These are phyloP conservation scores for Ptiloglossa arizonensis DNA, from an alignment of 1,140 invertebrate species.

Conservation along the genomic window DNA sequence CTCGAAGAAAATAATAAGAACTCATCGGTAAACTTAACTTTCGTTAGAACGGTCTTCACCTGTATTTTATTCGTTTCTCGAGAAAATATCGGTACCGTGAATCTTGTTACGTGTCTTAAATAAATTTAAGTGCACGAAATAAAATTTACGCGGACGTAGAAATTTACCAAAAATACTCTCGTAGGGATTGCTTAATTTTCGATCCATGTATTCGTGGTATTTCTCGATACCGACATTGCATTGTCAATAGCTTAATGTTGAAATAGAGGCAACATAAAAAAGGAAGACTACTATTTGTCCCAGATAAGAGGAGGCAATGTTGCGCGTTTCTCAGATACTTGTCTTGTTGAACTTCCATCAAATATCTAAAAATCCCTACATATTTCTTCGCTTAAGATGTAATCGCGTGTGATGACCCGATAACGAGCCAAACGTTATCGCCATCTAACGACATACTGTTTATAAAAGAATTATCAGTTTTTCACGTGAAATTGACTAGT, in stretches of 20 bases:
- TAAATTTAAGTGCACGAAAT: no score
- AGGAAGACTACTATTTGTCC: neutral
- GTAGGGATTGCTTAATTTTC: no score
- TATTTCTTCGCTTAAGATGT: neutral
- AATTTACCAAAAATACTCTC: no score
- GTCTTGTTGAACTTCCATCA: neutral
- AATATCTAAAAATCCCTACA: neutral
- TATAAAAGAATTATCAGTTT: constrained; percentile 3
- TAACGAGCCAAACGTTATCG: constrained; percentile 13
- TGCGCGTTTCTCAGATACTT: neutral
- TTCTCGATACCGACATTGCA: neutral
- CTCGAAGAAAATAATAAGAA: no score
- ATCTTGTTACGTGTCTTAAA: no score
- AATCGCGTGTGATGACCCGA: constrained; percentile 12
- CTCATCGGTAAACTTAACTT: no score
- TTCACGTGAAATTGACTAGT: neutral
- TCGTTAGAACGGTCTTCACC: no score
- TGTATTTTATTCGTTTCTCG: no score
- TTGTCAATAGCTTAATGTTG: neutral
- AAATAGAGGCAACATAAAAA: neutral
- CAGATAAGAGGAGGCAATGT: neutral
- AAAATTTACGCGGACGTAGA: no score
- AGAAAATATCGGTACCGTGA: no score
- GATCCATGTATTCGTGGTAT: no score
- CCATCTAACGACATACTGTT: neutral